Evolutionary conservation across 2,888 invertebrate species (phyloP).

Genomic region (Stenurella melanura): DNA sequence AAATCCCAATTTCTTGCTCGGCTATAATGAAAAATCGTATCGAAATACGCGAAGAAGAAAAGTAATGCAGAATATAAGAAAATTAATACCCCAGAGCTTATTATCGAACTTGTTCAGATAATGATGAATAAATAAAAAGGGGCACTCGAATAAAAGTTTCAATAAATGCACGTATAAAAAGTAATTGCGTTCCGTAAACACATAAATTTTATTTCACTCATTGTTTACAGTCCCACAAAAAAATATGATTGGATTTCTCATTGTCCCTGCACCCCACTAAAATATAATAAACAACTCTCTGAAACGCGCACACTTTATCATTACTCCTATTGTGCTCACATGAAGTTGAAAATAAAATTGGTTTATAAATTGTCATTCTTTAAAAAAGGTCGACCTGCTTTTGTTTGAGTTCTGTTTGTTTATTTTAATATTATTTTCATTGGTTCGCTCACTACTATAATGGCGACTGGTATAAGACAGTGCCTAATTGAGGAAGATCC

Average conservation of each 20-base stretch:
- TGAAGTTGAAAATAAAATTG: constrained; percentile 67
- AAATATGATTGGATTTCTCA: constrained; percentile 39
- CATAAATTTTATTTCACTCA: constrained; percentile 32
- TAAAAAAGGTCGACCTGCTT: constrained; percentile 50
- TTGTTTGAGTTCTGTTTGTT: constrained; percentile 43
- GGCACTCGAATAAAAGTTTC: constrained; percentile 25
- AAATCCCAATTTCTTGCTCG: not conserved
- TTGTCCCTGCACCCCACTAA: constrained; percentile 37
- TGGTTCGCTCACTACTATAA: constrained; percentile 7
- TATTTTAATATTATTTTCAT: constrained; percentile 20
- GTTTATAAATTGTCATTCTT: constrained; percentile 66
- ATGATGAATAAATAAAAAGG: constrained; percentile 7
- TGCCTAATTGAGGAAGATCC: not conserved
- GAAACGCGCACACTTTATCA: constrained; percentile 64
- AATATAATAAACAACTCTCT: constrained; percentile 37
- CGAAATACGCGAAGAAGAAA: not conserved
- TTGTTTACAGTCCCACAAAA: constrained; percentile 30
- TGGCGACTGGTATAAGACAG: not conserved
- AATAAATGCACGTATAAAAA: constrained; percentile 23
- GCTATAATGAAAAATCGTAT: not conserved
- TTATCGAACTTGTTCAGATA: not conserved
- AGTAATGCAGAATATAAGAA: constrained; percentile 6
- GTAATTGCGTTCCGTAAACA: constrained; percentile 33
- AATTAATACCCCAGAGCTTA: constrained; percentile 5
- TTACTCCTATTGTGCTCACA: constrained; percentile 65